phyloP scores from a whole-genome alignment of 1,140 invertebrate genomes.

The Ips nitidus region DNA sequence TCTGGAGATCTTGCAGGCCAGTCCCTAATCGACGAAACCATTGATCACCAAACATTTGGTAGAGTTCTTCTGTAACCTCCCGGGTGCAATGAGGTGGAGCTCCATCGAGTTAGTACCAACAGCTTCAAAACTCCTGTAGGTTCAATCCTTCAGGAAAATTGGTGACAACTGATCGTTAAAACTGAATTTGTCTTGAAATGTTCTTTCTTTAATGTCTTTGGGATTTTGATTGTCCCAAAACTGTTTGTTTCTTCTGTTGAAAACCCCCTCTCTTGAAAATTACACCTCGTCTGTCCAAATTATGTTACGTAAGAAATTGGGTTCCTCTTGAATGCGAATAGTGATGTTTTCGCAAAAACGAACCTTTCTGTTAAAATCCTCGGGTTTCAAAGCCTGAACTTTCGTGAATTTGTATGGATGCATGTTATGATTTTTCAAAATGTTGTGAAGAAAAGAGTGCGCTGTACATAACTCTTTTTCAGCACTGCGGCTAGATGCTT shows the following conservation, averaged over 20 bases:
- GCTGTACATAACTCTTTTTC: conserved; percentile 4
- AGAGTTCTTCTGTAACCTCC: too few species aligned
- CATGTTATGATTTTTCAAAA: conserved; percentile 4
- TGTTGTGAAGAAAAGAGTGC: neutral
- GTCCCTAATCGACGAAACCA: too few species aligned
- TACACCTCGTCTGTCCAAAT: conserved; percentile 6
- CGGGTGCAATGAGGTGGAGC: neutral
- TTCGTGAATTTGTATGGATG: conserved; percentile 1
- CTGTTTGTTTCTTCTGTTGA: neutral
- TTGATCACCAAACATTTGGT: too few species aligned
- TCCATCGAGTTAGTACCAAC: conserved; percentile 6
- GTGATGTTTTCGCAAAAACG: neutral
- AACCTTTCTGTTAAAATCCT: neutral
- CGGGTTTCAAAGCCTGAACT: neutral
- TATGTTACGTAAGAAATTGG: neutral
- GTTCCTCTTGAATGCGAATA: neutral
- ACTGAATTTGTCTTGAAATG: neutral
- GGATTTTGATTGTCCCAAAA: neutral
- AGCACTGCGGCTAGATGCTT: conserved; percentile 6
- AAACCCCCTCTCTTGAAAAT: conserved; percentile 1
- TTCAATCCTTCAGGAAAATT: neutral
- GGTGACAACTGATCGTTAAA: neutral
- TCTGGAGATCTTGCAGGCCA: too few species aligned
- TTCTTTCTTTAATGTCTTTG: neutral
- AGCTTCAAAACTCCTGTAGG: neutral